Base-by-base conservation (phyloP, 2,113 vertebrate genomes). In the Cyanoliseus patagonus region DNA sequence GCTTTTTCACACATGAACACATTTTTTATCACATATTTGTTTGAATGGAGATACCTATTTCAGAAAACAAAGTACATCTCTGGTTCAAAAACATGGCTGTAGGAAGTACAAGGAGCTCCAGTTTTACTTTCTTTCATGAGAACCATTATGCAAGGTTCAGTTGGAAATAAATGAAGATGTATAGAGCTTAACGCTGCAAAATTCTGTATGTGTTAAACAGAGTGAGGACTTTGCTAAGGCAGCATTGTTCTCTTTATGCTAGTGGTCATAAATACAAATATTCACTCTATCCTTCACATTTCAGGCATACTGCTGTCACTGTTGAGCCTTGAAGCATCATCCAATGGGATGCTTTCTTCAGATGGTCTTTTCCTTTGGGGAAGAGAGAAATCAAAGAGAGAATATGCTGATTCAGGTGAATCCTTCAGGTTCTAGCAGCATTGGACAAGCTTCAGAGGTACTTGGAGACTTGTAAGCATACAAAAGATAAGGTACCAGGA, bases 1-100 rank as follows among this genome's bases (percentile, higher is more conserved):
- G 82, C 91, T 94, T 97, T 96, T 95, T 93, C 94, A 94, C 87
- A 96, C 94, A 96, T 74, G 78, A 94, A 83, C 91, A 94, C 94
- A 74, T 94, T 95, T 93, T 92, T 89, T 86, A 94, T 94, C 33
- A 15, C 72, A 14, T 93, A 88, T 83, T 95, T 96, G 87, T 95
- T 88, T 88, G 94, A 93, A 83, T 46, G 67, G 57, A 88, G 46
- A 62, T 91, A 91, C 44, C 82, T 67, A 37, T 86, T 96, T 85
- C 90, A 91, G 94, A 93, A 96, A 96, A 92, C 90, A 94, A 92
- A 91, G 82, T 76, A 88, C 28, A 73, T 53, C 75, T 92, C 78
- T 80, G 33, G 30, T 57, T 95, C 76, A 66, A 88, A 90, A 90
- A 85, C 82, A 76, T 37, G 52, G 66, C 87, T 74, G 39, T 46